Evolutionary conservation across 2,888 invertebrate species (phyloP).

Genomic region (Autographa gamma): DNA sequence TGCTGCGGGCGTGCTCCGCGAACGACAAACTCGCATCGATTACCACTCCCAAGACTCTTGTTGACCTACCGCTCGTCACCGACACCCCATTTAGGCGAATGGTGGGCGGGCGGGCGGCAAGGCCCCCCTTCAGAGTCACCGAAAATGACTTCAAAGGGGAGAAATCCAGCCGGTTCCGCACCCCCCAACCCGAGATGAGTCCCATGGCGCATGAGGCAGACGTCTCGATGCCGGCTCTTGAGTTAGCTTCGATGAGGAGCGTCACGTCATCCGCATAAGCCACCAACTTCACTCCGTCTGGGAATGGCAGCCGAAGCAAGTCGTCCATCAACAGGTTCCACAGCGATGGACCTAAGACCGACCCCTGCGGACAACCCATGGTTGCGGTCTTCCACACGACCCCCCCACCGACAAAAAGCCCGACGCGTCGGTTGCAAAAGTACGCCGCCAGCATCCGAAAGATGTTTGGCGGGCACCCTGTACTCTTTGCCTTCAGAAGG

Average conservation of each 20-base stretch:
- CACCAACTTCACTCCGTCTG: constrained; percentile 27
- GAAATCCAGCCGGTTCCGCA: constrained; percentile 47
- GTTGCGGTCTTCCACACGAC: constrained; percentile 40
- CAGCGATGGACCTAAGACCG: constrained; percentile 46
- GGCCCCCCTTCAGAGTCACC: constrained; percentile 38
- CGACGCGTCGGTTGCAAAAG: constrained; percentile 45
- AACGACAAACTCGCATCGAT: constrained; percentile 14
- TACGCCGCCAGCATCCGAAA: constrained; percentile 55
- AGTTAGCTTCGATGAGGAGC: constrained; percentile 43
- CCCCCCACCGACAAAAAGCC: constrained; percentile 40
- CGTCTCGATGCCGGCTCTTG: constrained; percentile 30
- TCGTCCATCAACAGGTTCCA: constrained; percentile 59
- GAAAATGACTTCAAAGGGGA: constrained; percentile 46
- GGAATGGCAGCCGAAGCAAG: constrained; percentile 47
- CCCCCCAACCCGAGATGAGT: constrained; percentile 32
- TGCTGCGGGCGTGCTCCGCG: constrained; percentile 31
- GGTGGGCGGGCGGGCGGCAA: not conserved
- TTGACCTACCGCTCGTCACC: constrained; percentile 12
- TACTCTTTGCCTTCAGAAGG: constrained; percentile 52
- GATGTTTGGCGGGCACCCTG: constrained; percentile 56
- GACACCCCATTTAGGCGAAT: not conserved
- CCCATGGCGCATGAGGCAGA: constrained; percentile 23
- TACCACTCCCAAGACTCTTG: constrained; percentile 20
- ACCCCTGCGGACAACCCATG: constrained; percentile 59
- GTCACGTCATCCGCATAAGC: constrained; percentile 60